These are phyloP conservation scores for Psammodynastes pulverulentus DNA, from an alignment of 2,113 vertebrate genomes.

Conservation along the genomic window DNA sequence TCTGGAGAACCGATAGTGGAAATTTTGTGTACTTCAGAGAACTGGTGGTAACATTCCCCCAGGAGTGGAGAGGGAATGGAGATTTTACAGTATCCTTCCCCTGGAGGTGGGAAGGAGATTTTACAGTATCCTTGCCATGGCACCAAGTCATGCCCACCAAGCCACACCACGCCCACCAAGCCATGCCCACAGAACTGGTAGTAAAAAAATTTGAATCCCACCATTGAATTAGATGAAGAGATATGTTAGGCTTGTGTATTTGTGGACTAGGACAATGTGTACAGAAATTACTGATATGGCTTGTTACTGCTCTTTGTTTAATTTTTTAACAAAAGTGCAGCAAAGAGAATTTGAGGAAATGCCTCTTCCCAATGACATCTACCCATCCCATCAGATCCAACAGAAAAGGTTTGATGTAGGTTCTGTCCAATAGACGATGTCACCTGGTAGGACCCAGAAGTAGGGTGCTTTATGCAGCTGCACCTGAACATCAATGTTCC, in stretches of 20 bases:
- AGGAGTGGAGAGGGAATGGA: too few species aligned
- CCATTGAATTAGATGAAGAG: background rate
- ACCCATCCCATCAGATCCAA: background rate
- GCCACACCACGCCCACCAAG: too few species aligned
- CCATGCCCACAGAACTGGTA: too few species aligned
- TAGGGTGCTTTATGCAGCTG: background rate
- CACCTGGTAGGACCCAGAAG: background rate
- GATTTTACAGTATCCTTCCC: too few species aligned
- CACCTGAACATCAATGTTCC: background rate
- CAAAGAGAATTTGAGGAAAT: background rate
- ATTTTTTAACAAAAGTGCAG: background rate
- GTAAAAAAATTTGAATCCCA: too few species aligned
- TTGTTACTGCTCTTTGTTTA: background rate
- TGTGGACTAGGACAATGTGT: background rate
- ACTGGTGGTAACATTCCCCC: too few species aligned
- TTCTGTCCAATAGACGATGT: background rate
- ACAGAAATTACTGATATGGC: background rate
- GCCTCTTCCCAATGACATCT: background rate
- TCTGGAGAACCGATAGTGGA: too few species aligned
- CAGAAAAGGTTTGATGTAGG: background rate
- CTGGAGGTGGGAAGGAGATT: too few species aligned
- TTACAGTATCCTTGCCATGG: too few species aligned
- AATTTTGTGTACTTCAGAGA: too few species aligned
- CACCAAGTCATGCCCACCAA: too few species aligned
- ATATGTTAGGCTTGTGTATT: background rate